Base-by-base conservation (phyloP, 2,888 invertebrate species). In the Tanypteryx hageni region DNA sequence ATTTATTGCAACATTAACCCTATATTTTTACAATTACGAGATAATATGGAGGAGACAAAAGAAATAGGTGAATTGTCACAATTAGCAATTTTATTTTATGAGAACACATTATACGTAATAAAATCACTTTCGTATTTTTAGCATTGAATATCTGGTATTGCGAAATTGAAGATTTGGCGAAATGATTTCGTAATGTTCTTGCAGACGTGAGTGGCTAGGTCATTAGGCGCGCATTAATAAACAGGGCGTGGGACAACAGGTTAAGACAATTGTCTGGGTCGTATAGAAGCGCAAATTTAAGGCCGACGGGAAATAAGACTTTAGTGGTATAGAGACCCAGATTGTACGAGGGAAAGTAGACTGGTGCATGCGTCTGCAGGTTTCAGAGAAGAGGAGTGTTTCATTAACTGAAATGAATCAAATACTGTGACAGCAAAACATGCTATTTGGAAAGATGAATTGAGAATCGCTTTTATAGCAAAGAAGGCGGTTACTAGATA, bases 131-230 rank as follows among this genome's bases (percentile, higher is more conserved):
- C 44, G n/a, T 76, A 27, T 27, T 76, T 76, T 27, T 76, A 27
- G 22, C 13, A 13, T 27, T 10, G 68, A 68, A 68, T 22, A 22
- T 14, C 10, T 64, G 18, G 8, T 11, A 68, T 68, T 68, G 9
- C 76, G 76, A 76, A 76, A 76, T 76, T 76, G 76, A 76, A 76
- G 76, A 76, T 76, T 76, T 13, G 76, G 76, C 22, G 27, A 76
- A 68, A 76, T 13, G 27, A 76, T 76, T 76, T 76, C 76, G 76
- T 27, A 76, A 76, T 76, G 18, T 13, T 76, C 11, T 76, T 76
- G 76, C 76, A 76, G 13, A 76, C 22, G 22, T 22, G 76, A 76
- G 27, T 76, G 76, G 22, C 76, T 27, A 10, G 22, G 76, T 76
- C 76, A 76, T 76, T 76, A 76, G 22, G 76, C 4, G 11, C 76